Evolutionary conservation across 1,140 invertebrate species (phyloP).

Genomic region (Plutomurus gul): DNA sequence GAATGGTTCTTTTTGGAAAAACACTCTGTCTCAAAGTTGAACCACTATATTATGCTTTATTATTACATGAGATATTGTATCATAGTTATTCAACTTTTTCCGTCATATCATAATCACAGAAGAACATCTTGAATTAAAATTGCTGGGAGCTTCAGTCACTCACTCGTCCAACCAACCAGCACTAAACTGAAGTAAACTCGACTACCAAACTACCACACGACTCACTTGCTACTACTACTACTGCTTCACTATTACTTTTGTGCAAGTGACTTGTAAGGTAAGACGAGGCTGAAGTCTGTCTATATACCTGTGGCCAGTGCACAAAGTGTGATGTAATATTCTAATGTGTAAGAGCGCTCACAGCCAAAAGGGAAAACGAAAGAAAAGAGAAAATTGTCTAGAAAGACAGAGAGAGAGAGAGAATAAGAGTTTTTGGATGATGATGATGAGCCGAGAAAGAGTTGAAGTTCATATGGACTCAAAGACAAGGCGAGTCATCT

Average conservation of each 20-base stretch:
- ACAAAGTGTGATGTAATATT: background rate
- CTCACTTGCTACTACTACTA: background rate
- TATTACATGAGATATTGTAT: background rate
- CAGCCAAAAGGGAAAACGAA: background rate
- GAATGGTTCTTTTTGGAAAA: background rate
- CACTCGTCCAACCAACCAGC: conserved; percentile 3
- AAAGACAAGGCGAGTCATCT: background rate
- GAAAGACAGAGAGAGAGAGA: background rate
- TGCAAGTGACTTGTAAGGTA: background rate
- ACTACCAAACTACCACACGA: background rate
- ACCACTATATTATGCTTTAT: background rate
- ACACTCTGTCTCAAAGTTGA: background rate
- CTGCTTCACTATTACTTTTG: background rate
- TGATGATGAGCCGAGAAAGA: conserved; percentile 31
- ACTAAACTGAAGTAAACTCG: conserved; percentile 2
- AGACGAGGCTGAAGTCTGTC: no score
- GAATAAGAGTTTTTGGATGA: conserved; percentile 8
- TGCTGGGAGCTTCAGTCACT: background rate
- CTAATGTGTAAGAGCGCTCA: background rate
- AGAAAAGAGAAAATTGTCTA: background rate
- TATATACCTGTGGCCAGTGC: no score
- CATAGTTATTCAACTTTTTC: background rate
- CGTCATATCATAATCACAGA: conserved; percentile 4
- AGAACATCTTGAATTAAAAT: conserved; percentile 2
- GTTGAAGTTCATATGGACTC: background rate